Evolutionary conservation across 2,797 vertebrate species (phyloP), one percentile per base, ranked within the genome.

Genomic region (Aviceda leuphotes): DNA sequence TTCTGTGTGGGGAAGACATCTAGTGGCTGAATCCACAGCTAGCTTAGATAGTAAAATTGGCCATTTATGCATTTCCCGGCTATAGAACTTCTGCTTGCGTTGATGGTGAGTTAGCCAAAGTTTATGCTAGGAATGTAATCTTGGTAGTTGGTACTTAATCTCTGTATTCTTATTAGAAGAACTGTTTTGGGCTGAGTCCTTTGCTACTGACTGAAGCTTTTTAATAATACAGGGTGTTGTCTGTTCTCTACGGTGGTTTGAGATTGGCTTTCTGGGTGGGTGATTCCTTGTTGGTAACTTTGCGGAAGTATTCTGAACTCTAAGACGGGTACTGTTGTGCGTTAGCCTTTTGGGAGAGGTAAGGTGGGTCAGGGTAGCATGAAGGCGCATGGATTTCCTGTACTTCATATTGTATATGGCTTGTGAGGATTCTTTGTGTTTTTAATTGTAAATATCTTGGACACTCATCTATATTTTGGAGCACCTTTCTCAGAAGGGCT

Each of bases 371-470:
- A 12, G 37, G 58, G 49, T 3, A 14, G 21, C 49, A 68, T 62
- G 31, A 87, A 86, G 77, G 54, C 44, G 44, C 20, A 24, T 1
- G 0, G 11, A 3, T 37, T 67, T 22, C 49, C 37, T 56, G 22
- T 41, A 21, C 11, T 2, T 1, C 33, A 7, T 21, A 3, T 7
- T 39, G 3, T 10, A 8, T 1, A 7, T 4, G 30, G 30, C 10
- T 56, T n/a, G 30, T 41, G 66, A 78, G 19, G 31, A 14, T 46
- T 56, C 49, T 58, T 85, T 7, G 12, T 39, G 8, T 43, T 78
- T 54, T 65, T 33, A 26, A 12, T 15, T 30, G 28, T 22, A 65
- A 65, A 28, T 46, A 31, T 26, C 49, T 63, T 58, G 15, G 9
- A 15, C 2, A 8, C 15, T 39, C 5, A 15, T n/a, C 15, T 41